A percentile compares a stretch with the other conserved stretches of the same genome.
Conservation (phyloP, 2,888 invertebrate genomes). For the Xestia ashworthii region DNA sequence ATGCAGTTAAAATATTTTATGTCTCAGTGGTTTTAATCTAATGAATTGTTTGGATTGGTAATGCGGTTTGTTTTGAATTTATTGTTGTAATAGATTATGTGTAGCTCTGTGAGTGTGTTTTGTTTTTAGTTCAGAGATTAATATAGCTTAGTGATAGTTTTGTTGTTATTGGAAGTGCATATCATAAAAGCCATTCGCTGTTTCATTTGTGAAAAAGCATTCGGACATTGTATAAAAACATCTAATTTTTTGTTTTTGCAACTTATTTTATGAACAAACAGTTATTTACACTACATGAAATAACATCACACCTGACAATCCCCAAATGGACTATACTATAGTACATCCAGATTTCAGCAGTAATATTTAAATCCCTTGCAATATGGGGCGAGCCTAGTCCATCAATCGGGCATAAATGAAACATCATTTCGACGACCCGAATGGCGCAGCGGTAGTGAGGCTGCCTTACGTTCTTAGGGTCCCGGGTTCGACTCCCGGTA, state of each 20-base stretch:
- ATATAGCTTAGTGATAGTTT: background rate
- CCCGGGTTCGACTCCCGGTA: too few species aligned
- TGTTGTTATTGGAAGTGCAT: background rate
- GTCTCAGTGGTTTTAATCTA: slow-evolving; percentile 59
- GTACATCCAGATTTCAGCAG: background rate
- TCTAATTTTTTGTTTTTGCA: background rate
- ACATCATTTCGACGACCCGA: background rate
- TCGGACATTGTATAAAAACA: background rate
- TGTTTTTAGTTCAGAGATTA: slow-evolving; percentile 36
- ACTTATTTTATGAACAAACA: background rate
- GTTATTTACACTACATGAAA: background rate
- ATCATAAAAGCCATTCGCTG: background rate
- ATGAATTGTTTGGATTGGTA: slow-evolving; percentile 46
- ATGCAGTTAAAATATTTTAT: slow-evolving; percentile 59
- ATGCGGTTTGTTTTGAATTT: slow-evolving; percentile 56
- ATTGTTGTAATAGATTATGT: slow-evolving; percentile 46
- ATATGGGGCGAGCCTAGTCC: background rate
- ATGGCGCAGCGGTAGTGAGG: too few species aligned
- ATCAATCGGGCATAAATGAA: background rate
- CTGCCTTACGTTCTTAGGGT: too few species aligned
- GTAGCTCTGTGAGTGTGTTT: slow-evolving; percentile 1
- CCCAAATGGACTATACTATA: background rate
- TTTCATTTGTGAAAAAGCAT: background rate
- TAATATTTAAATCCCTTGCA: too few species aligned
- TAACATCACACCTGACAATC: background rate